A percentile compares a stretch with the other conserved stretches of the same genome.
These are phyloP conservation scores for Parelbella ahira DNA, from an alignment of 2,888 invertebrate species.

Conservation along the genomic window DNA sequence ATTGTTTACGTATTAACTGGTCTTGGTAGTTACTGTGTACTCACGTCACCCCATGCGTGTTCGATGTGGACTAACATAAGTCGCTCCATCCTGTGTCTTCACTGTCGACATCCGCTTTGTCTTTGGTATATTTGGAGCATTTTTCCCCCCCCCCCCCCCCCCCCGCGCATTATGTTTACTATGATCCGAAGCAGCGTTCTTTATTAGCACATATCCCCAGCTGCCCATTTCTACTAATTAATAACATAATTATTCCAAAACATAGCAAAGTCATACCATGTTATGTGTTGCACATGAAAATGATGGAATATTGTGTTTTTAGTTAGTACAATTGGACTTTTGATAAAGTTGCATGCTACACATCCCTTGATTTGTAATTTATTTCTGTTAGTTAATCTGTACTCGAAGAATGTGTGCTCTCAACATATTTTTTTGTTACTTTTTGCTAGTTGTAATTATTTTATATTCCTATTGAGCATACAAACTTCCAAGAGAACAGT, in stretches of 20 bases:
- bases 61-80: constrained; percentile 70
- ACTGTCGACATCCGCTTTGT: constrained; percentile 68
- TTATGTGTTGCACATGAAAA: too few species aligned
- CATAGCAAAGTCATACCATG: neutral
- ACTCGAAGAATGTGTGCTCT: constrained; percentile 35
- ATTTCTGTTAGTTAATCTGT: constrained; percentile 39
- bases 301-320: too few species aligned
- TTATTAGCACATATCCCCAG: constrained; percentile 58
- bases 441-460: constrained; percentile 4
- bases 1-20: constrained; percentile 42
- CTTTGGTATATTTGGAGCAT: constrained; percentile 67
- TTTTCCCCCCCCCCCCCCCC: constrained; percentile 63
- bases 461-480: constrained; percentile 24
- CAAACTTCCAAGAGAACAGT: constrained; percentile 34
- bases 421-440: neutral
- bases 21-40: constrained; percentile 70
- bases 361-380: constrained; percentile 49
- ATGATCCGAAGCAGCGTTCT: constrained; percentile 60
- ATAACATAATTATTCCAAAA: constrained; percentile 15
- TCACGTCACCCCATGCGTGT: constrained; percentile 67
- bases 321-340: constrained; percentile 33
- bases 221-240: constrained; percentile 37
- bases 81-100: constrained; percentile 50
- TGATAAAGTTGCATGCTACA: constrained; percentile 65
- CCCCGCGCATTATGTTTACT: constrained; percentile 61